Percentiles rank a stretch among this genome's conserved stretches.
Conservation (phyloP, 92 coral and sea anemone genomes). For the Palythoa grandis region DNA sequence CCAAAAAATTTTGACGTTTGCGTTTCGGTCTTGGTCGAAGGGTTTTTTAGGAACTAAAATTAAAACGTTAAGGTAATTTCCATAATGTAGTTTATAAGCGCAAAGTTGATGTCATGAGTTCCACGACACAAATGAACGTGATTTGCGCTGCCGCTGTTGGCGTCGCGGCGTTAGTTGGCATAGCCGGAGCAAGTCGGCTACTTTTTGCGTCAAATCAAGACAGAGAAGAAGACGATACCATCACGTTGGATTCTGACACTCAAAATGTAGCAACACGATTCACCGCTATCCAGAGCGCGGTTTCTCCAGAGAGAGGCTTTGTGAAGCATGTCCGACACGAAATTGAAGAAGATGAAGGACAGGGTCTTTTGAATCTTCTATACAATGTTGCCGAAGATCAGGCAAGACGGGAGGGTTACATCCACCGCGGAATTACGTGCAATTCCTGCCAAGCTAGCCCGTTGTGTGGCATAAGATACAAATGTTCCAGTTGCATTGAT, state of each 20-base stretch:
- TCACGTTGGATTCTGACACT: neutral
- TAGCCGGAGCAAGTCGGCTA: constrained; percentile 60
- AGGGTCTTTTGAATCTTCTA: constrained; percentile 78
- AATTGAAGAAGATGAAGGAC: constrained; percentile 65
- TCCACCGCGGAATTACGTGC: constrained; percentile 98
- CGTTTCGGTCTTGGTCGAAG: neutral
- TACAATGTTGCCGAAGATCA: constrained; percentile 94
- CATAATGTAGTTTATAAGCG: neutral
- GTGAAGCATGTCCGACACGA: constrained; percentile 32
- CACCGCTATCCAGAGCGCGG: constrained; percentile 78
- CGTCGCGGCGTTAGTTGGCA: constrained; percentile 83
- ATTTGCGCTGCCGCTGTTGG: constrained; percentile 94
- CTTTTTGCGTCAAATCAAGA: constrained; percentile 19
- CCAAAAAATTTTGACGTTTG: constrained; percentile 38
- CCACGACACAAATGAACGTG: constrained; percentile 70
- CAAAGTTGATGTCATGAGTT: constrained; percentile 58
- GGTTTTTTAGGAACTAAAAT: neutral
- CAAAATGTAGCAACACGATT: constrained; percentile 54
- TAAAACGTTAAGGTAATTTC: neutral
- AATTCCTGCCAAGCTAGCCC: constrained; percentile 94
- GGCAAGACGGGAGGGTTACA: constrained; percentile 85
- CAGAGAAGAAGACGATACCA: constrained; percentile 10
- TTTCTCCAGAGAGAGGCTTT: constrained; percentile 67
- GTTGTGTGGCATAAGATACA: constrained; percentile 90
- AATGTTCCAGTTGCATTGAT: constrained; percentile 94